Base-by-base conservation (phyloP, 2,888 invertebrate genomes). In the Lordiphosa fenestrarum region DNA sequence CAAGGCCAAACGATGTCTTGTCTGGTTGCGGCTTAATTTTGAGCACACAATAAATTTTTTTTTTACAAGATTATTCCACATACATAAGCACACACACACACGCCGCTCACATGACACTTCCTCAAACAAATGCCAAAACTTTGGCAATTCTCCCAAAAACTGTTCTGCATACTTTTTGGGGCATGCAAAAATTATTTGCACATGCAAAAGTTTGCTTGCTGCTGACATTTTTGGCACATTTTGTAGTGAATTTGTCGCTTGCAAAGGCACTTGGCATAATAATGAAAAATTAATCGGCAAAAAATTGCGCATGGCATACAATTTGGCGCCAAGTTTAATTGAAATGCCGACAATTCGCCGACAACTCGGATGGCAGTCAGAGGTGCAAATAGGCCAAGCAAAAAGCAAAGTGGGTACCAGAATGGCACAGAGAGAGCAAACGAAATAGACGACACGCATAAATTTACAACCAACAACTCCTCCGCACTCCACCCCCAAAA, bases 291-390 rank as follows among this genome's bases (percentile, higher is more conserved):
- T 73, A 76, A 80, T 72, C 56, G 66, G 40, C 50, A 53, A 48
- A 64, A 66, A 64, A 56, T 61, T 69, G 47, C 50, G 58, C 53
- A 50, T 61, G 67, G 73, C 78, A 68, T 62, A 64, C 73, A 75
- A 59, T 71, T 69, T 44, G 74, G 59, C 69, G 65, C 62, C 80
- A 44, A 55, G 64, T 67, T 72, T 74, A 72, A 81, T 81, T 77
- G 81, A 74, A 77, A 77, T 41, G 64, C 48, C 57, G 54, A 63
- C 57, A 69, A 47, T 53, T 51, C 65, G 15, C 39, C 15, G 48
- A 53, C 35, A 37, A 40, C 21, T 40, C 53, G 50, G 51, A 46
- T 15, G 23, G 19, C 7, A 25, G 38, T 25, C 38, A 12, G 25
- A 50, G 37, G 56, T 35, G 41, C 44, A 35, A 56, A 9, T 9